phyloP scores from a whole-genome alignment of 1,140 invertebrate species.

The Heliconius nattereri region DNA sequence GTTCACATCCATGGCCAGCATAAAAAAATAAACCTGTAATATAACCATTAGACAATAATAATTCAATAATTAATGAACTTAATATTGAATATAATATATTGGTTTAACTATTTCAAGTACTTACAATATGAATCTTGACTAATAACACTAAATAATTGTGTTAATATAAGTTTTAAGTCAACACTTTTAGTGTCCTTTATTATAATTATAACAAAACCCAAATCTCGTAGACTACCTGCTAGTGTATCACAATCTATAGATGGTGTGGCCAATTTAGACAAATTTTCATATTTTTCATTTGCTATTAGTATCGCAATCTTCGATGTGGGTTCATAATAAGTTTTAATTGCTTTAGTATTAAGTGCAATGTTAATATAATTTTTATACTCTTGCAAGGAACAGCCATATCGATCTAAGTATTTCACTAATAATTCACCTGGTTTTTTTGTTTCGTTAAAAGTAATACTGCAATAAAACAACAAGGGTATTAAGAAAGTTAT shows the following conservation, averaged over 20 bases:
- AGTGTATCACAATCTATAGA: slow-evolving; percentile 71
- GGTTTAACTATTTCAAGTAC: slow-evolving; percentile 37
- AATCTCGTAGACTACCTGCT: slow-evolving; percentile 55
- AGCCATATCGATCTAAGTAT: slow-evolving; percentile 55
- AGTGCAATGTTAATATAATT: slow-evolving; percentile 44
- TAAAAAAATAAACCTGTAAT: slow-evolving; percentile 78
- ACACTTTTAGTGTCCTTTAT: slow-evolving; percentile 62
- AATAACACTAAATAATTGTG: slow-evolving; percentile 52
- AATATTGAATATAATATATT: background rate
- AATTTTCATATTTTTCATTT: slow-evolving; percentile 68
- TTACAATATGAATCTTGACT: slow-evolving; percentile 75
- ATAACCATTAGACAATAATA: background rate
- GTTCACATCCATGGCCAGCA: slow-evolving; percentile 77
- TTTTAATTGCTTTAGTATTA: slow-evolving; percentile 49
- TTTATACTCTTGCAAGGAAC: slow-evolving; percentile 50
- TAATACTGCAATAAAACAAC: slow-evolving; percentile 47
- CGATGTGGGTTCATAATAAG: slow-evolving; percentile 57
- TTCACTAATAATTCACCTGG: slow-evolving; percentile 63
- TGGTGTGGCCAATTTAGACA: slow-evolving; percentile 70
- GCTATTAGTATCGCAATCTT: slow-evolving; percentile 73
- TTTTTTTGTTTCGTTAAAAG: slow-evolving; percentile 46
- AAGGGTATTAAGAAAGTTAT: slow-evolving; percentile 5
- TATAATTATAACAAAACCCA: slow-evolving; percentile 68
- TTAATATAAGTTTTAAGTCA: slow-evolving; percentile 58
- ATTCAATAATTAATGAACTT: background rate